phyloP scores from a whole-genome alignment of 1,140 invertebrate genomes.

The Wasmannia auropunctata region DNA sequence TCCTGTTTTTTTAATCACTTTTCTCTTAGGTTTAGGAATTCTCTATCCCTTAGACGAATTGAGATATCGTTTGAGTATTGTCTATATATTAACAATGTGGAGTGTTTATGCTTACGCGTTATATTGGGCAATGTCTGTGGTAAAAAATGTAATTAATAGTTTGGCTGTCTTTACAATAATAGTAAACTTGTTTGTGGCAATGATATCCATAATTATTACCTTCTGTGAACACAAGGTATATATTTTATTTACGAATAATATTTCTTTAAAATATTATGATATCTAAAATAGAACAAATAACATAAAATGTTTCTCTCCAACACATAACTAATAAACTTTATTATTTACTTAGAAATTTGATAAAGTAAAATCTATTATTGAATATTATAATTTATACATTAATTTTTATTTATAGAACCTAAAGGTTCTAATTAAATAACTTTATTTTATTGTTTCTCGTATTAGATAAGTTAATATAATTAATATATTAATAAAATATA shows the following conservation, averaged over 20 bases:
- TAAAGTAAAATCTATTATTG: not conserved
- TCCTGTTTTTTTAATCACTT: not conserved
- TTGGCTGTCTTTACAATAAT: not conserved
- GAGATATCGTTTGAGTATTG: not conserved
- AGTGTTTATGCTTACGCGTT: not conserved
- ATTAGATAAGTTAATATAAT: not conserved
- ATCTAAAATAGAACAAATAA: not conserved
- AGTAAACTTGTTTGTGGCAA: not conserved
- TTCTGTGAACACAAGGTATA: not conserved
- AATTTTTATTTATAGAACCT: not conserved
- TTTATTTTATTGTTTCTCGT: not conserved
- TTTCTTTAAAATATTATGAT: not conserved
- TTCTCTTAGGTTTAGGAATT: not conserved
- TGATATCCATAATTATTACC: not conserved
- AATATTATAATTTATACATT: not conserved
- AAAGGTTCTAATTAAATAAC: not conserved
- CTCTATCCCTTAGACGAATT: not conserved
- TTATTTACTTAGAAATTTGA: not conserved
- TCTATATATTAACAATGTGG: not conserved
- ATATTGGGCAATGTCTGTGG: not conserved
- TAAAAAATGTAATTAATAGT: not conserved
- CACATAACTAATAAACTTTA: not conserved
- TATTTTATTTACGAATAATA: not conserved
- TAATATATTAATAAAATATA: not conserved
- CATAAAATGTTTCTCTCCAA: not conserved